Conservation (phyloP, 2,797 vertebrate genomes). For the Sphenopsis melanotis region DNA sequence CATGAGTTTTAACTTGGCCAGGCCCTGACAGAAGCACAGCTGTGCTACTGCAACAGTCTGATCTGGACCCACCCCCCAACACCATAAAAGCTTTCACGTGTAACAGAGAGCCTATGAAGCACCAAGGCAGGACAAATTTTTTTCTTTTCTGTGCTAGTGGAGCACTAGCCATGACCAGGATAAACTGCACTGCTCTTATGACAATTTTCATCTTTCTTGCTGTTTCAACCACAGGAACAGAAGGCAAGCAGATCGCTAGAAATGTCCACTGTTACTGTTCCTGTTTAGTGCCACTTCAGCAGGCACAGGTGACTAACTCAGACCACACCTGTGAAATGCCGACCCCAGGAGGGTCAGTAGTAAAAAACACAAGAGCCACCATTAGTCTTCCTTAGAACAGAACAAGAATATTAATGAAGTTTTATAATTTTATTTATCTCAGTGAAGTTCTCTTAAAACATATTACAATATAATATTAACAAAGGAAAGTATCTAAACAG, state of each 20-base stretch:
- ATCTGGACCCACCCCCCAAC: neutral
- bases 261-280: neutral
- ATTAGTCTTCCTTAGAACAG: neutral
- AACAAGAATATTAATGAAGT: neutral
- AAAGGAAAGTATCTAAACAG: neutral
- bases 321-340: neutral
- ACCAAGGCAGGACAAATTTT: neutral
- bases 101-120: neutral
- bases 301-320: neutral
- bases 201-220: neutral
- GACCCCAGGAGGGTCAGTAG: neutral
- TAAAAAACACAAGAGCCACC: accelerated
- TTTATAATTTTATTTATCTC: conserved; percentile 31
- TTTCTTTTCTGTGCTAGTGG: neutral
- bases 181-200: neutral
- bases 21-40: neutral
- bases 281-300: neutral
- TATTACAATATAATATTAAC: neutral
- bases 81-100: neutral
- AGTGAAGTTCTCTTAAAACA: neutral
- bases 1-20: neutral
- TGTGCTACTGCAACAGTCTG: neutral
- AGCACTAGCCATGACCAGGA: neutral
- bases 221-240: accelerated
- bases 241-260: neutral